Base-by-base conservation (phyloP, 2,888 invertebrate species). In the Parnassius mnemosyne region DNA sequence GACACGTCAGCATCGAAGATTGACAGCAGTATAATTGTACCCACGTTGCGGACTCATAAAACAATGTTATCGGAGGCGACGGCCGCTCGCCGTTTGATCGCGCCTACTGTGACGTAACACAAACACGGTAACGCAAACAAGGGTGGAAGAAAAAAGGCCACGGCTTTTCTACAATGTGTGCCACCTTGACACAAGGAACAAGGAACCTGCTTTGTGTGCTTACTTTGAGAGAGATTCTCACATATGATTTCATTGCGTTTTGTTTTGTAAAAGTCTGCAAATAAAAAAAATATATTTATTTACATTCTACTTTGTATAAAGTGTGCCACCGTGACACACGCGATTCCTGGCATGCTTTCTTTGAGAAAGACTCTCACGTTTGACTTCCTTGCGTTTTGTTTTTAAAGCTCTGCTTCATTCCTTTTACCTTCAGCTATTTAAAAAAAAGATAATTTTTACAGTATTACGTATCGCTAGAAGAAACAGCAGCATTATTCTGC, bases 1-100 rank as follows among this genome's bases (percentile, higher is more conserved):
- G 55, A 61, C 68, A 68, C 69, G 70, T 68, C 62, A 66, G 60
- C 63, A 56, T 54, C 61, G 56, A 65, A 67, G 66, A 64, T 65
- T 68, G 75, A 71, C 74, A 71, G 64, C 64, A 63, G 60, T 69
- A 71, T 76, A 76, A 76, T 76, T 75, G 74, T 68, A 66, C 60
- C 67, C 69, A 63, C 66, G 75, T 75, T 73, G 74, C 68, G 68
- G 66, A 66, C 70, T 65, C 64, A 72, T 73, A 75, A 76, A 72
- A 75, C 76, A 76, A 71, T 74, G 71, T 76, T 77, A 74, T 74
- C 72, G 44, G 46, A 78, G 76, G 78, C 72, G 44, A 20, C 78
- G 76, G 77, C 79, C 74, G 71, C 66, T 55, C 60, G 75, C 13
- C 75, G 76, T 78, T 81, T 82, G 83, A 79, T 80, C 79, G 76